A percentile compares a stretch with the other conserved stretches of the same genome.
These are phyloP conservation scores for Meandrusa payeni DNA, from an alignment of 2,888 invertebrate species.

Conservation along the genomic window DNA sequence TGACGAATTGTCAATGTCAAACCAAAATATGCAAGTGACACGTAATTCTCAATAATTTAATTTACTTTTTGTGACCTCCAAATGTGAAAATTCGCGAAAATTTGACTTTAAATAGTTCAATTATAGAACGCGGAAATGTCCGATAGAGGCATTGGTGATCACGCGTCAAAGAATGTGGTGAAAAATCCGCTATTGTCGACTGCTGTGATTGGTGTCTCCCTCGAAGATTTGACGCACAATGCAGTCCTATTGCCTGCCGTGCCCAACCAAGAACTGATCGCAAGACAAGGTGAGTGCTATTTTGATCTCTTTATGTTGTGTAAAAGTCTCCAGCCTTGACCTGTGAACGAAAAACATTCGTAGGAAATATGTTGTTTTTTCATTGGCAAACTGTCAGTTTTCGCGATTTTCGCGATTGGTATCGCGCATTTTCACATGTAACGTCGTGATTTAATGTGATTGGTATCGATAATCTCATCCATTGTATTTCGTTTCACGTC, in stretches of 20 bases:
- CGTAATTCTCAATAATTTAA: constrained; percentile 75
- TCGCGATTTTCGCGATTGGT: constrained; percentile 25
- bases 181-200: constrained; percentile 87
- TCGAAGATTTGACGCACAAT: constrained; percentile 87
- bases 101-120: constrained; percentile 55
- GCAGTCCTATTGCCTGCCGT: constrained; percentile 85
- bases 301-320: constrained; percentile 45
- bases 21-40: constrained; percentile 76
- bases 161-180: constrained; percentile 61
- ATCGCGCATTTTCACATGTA: constrained; percentile 6
- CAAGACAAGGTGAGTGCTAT: constrained; percentile 67
- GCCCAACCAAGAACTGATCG: constrained; percentile 57
- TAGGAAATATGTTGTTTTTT: constrained; percentile 39
- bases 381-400: constrained; percentile 43
- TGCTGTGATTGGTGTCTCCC: constrained; percentile 86
- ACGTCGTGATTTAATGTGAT: constrained; percentile 18
- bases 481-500: neutral
- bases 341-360: constrained; percentile 39
- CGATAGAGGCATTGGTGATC: constrained; percentile 74
- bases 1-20: constrained; percentile 38
- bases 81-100: constrained; percentile 71
- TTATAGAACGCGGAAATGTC: constrained; percentile 53
- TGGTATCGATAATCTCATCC: constrained; percentile 20
- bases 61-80: constrained; percentile 74
- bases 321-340: constrained; percentile 45